Evolutionary conservation across 1,140 invertebrate species (phyloP), one percentile per base, ranked within the genome.

Genomic region (Aleiodes sp.): DNA sequence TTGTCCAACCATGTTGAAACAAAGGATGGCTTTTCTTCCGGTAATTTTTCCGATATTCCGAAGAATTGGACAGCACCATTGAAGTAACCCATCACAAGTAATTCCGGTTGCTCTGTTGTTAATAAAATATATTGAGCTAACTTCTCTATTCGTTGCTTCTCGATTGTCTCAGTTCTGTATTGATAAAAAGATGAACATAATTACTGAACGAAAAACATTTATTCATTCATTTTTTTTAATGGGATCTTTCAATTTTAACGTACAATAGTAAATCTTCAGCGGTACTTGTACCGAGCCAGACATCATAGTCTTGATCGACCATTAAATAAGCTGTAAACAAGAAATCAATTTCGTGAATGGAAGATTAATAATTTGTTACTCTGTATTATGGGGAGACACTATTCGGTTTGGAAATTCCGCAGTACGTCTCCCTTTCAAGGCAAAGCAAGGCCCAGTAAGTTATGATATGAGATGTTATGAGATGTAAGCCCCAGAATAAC

Each of bases 241-340:
- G 46, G 1, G 33, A 14, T 33, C 21, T 56, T 56, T n/a, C 1
- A 57, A 7, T 67, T 46, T 16, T 67, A 60, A 70, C 78, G 74
- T 75, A 82, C 80, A 76, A 77, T 69, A 68, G 65, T 16, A 66
- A 65, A 76, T 75, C 73, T 67, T 78, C 77, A 1, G 75, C 73
- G 43, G 78, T 81, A 56, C 79, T 79, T 37, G 79, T 73, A 2
- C 87, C 87, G 43, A 90, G 70, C 88, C 88, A 89, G 1, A 89
- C 87, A 72, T 89, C 88, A 68, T 86, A 89, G 21, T 86, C 87
- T 61, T 76, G 77, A 76, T 89, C 87, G 2, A 85, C 86, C 16
- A 89, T 78, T 62, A 88, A 82, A 71, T 87, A 88, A 0, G 82
- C 88, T 87, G 64, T 61, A 78, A 65, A 75, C 9, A 67, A 65